Percentiles rank a stretch among this genome's conserved stretches.
Evolutionary conservation across 2,113 vertebrate species (phyloP).

Genomic region (Pelodiscus sinensis): DNA sequence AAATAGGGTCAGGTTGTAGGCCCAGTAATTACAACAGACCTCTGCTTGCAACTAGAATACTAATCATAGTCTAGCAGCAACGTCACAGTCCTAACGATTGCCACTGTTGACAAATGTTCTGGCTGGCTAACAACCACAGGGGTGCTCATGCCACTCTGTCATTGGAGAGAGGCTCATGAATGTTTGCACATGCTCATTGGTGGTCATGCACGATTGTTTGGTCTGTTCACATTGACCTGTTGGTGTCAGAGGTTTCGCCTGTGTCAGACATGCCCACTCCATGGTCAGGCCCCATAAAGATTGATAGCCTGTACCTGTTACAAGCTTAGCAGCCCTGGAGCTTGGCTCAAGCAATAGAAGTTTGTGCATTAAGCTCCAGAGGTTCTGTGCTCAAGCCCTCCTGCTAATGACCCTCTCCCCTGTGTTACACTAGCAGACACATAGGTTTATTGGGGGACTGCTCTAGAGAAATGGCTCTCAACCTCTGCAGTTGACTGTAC

Average conservation of each 20-base stretch:
- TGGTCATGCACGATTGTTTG: not conserved
- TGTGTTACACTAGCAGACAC: not conserved
- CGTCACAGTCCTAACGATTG: not conserved
- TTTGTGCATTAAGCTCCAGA: not conserved
- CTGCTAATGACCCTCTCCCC: not conserved
- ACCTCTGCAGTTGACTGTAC: too few relatives aligned
- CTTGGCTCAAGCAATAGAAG: not conserved
- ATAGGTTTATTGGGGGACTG: not conserved
- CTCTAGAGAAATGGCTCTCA: not conserved
- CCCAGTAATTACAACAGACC: not conserved
- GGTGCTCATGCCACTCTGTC: fast-evolving
- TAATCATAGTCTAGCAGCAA: not conserved
- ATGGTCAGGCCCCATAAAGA: not conserved
- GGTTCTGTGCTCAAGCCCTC: not conserved
- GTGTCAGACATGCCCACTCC: not conserved
- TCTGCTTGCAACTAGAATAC: not conserved
- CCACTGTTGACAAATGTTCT: not conserved
- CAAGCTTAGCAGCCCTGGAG: not conserved
- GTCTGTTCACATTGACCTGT: not conserved
- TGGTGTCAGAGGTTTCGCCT: not conserved
- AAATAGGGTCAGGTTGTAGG: not conserved
- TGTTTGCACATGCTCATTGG: not conserved
- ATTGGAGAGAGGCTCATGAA: not conserved
- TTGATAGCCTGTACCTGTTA: not conserved
- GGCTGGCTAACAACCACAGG: not conserved